These are phyloP conservation scores for Catocala fraxini DNA, from an alignment of 2,888 invertebrate genomes.

Conservation along the genomic window DNA sequence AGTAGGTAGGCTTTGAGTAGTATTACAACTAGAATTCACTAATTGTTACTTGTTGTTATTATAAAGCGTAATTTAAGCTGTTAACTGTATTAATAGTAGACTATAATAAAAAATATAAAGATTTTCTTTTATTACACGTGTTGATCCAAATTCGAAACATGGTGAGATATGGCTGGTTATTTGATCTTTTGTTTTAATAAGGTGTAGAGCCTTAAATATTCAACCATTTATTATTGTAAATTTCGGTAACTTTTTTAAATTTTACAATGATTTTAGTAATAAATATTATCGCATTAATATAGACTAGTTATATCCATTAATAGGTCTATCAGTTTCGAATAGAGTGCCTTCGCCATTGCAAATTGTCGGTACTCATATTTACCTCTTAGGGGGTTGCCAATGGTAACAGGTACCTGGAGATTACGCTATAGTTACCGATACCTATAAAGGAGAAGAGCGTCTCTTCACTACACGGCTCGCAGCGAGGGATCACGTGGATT, in stretches of 20 bases:
- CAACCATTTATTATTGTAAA: too few species aligned
- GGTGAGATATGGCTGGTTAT: too few species aligned
- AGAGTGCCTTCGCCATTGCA: neutral
- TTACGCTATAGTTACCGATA: constrained; percentile 1
- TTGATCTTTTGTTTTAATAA: too few species aligned
- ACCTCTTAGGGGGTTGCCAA: constrained; percentile 12
- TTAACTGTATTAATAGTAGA: too few species aligned
- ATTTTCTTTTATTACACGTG: too few species aligned
- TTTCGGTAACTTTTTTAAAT: too few species aligned
- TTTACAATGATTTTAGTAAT: too few species aligned
- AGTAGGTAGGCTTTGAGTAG: constrained; percentile 7
- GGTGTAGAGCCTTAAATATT: too few species aligned
- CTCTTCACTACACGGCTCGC: neutral
- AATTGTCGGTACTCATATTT: neutral
- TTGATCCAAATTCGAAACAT: too few species aligned
- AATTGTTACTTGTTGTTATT: neutral
- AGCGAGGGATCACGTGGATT: neutral
- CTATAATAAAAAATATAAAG: too few species aligned
- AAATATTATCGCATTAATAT: too few species aligned
- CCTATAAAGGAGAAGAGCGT: neutral
- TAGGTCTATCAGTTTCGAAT: too few species aligned
- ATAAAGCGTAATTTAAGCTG: neutral
- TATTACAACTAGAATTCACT: constrained; percentile 6
- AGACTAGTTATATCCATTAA: neutral
- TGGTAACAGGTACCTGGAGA: constrained; percentile 14